Base-by-base conservation (phyloP, 2,113 vertebrate species). In the Typhlomys cinereus region DNA sequence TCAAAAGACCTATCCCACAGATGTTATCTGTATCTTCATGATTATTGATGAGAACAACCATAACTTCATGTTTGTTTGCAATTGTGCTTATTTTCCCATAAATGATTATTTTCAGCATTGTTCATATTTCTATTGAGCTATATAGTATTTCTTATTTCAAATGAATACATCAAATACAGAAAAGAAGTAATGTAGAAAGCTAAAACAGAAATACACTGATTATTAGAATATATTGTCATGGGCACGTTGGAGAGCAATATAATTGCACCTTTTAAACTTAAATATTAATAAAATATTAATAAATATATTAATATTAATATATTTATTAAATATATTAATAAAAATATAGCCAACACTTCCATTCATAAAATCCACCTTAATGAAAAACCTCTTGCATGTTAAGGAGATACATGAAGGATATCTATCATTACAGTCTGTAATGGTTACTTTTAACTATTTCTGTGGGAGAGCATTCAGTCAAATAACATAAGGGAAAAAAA, bases 41-140 rank as follows among this genome's bases (percentile, higher is more conserved):
- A 78, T 88, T 67, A 36, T 61, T 18, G 54, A 5, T 34, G 15
- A 87, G 8, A 89, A 92, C 8, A 93, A 85, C 17, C 34, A 81
- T 74, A 82, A 88, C 61, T 81, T 79, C 31, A 61, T 48, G 8
- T 79, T 90, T 69, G 85, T 3, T 85, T 52, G 10, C n/a, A 50
- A 90, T 21, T 93, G 44, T 78, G 46, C 70, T 92, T 74, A 69
- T 61, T 96, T 85, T 85, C 88, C 57, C 41, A 2, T 82, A 73
- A 79, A 46, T 84, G 50, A 82, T 76, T 89, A 59, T 80, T 54
- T 39, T 89, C 9, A 91, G 62, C 13, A 9, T 90, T 69, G 44
- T 61, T 31, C 54, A 87, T 89, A 31, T 62, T 92, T 61, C 70
- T 70, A 64, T 29, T 70, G 39, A 85, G n/a, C 6, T 85, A 39